Base-by-base conservation (phyloP, 2,797 vertebrate species). In the Gallirallus australis region DNA sequence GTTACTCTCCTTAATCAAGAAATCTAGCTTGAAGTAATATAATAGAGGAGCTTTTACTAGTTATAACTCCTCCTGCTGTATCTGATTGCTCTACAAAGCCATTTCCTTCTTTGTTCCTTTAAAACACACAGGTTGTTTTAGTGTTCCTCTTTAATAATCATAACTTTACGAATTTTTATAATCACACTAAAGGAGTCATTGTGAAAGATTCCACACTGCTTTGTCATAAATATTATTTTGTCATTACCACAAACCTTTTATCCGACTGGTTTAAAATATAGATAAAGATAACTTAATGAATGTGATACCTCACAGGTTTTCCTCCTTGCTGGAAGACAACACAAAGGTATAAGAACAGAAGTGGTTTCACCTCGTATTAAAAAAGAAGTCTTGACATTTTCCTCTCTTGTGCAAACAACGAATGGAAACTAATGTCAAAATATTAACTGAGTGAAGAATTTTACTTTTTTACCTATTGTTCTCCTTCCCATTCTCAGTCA, bases 371-470 rank as follows among this genome's bases (percentile, higher is more conserved):
- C 23, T 79, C 89, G 56, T 59, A 47, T 27, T 37, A 47, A 54
- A 78, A 27, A 25, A 28, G 6, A 31, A 12, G 14, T 17, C 21
- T 24, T 78, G 50, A 50, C 10, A 17, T 73, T 84, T 90, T 90
- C 30, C 21, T 76, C 82, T 72, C 42, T 57, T 59, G 4, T 86
- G 19, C 19, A 80, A 87, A 24, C 0, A 0, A 39, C 64, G 9
- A 85, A 76, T 39, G n/a, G 52, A 90, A 94, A 19, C 16, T 70
- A 72, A 82, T 72, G 57, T 86, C 79, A 88, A 86, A 94, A 93
- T 88, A 73, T 68, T 83, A 70, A 47, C 45, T 39, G 60, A 82
- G 24, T 47, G 37, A 50, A 82, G 63, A 83, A 66, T 10, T n/a
- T 80, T 14, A 40, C 24, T 27, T 73, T 77, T 90, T 64, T 53